phyloP scores from a whole-genome alignment of 2,888 invertebrate genomes.

The Sacculina carcini region DNA sequence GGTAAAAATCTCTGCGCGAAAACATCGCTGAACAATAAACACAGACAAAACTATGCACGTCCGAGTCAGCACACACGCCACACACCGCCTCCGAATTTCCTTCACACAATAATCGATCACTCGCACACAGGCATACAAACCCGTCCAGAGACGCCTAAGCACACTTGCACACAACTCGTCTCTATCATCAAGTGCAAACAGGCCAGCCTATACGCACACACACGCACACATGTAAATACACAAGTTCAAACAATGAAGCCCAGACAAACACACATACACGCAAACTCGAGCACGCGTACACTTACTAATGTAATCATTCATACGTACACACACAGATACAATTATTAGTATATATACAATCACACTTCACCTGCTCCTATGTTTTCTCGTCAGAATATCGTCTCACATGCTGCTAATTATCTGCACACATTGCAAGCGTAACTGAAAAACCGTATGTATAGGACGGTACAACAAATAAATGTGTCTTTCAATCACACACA shows the following conservation, averaged over 20 bases:
- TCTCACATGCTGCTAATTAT: too few species aligned
- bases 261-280: neutral
- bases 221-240: conserved; percentile 3
- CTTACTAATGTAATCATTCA: neutral
- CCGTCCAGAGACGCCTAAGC: too few species aligned
- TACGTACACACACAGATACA: neutral
- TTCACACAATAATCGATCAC: too few species aligned
- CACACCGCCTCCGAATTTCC: too few species aligned
- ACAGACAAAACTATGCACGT: too few species aligned
- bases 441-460: neutral
- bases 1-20: too few species aligned
- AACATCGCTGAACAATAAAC: too few species aligned
- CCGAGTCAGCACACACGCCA: too few species aligned
- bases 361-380: neutral
- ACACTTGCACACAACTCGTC: too few species aligned
- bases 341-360: neutral
- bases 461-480: neutral
- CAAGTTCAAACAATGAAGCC: neutral
- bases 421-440: too few species aligned
- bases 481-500: neutral
- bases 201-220: conserved; percentile 3
- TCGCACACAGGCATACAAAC: too few species aligned
- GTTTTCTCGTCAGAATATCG: neutral
- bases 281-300: neutral
- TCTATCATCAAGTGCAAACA: too few species aligned